These are phyloP conservation scores for Echinarachnius parma DNA, from an alignment of 53 echinoderm and acorn worm genomes.

Conservation along the genomic window DNA sequence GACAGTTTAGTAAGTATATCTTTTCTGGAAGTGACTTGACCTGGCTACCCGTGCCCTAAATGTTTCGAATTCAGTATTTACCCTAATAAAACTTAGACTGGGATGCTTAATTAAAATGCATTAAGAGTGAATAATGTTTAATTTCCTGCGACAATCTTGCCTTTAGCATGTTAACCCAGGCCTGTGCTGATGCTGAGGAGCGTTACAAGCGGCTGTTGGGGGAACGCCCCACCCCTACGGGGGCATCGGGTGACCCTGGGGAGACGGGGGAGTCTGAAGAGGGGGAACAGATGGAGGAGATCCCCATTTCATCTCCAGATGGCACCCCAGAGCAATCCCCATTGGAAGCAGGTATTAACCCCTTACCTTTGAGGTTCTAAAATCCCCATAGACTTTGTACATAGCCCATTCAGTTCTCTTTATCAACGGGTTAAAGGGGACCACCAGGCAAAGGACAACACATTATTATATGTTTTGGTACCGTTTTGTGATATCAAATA, in stretches of 20 bases:
- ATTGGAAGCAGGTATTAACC: conserved; percentile 60
- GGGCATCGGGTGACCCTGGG: conserved; percentile 57
- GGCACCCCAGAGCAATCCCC: conserved; percentile 47
- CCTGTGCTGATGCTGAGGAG: conserved; percentile 56
- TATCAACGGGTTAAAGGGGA: no score
- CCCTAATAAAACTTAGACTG: neutral
- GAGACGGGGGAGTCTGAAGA: conserved; percentile 32
- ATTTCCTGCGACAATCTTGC: neutral
- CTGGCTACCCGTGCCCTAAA: no score
- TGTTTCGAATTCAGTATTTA: neutral
- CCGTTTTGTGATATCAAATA: no score
- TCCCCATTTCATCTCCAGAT: conserved; percentile 31
- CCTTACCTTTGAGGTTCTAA: no score
- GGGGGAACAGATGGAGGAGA: conserved; percentile 46
- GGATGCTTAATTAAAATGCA: neutral
- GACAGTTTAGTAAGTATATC: neutral
- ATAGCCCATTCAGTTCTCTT: no score
- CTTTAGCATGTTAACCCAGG: conserved; percentile 44
- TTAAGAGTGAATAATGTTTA: neutral
- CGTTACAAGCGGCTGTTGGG: conserved; percentile 58
- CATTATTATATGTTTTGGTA: no score
- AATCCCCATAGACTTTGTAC: no score
- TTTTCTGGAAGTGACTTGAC: no score
- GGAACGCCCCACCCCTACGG: conserved; percentile 79
- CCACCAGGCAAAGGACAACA: no score